Percentiles rank a stretch among this genome's conserved stretches.
Conservation (phyloP, 2,113 vertebrate species). For the Misgurnus mizolepis region DNA sequence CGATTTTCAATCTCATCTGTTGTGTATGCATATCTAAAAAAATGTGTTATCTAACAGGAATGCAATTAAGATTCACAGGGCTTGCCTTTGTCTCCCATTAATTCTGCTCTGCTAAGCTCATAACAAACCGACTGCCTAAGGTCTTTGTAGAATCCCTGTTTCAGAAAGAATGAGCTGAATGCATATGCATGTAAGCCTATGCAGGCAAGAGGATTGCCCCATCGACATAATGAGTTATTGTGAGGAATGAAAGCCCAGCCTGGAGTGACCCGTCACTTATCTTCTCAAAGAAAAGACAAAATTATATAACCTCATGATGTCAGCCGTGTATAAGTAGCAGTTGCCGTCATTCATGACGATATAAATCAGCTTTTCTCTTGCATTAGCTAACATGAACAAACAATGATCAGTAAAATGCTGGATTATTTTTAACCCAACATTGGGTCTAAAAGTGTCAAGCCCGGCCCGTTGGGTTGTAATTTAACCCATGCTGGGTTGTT, state of each 20-base stretch:
- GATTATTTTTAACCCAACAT: too few relatives aligned
- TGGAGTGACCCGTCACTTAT: constrained; percentile 20
- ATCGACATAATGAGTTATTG: constrained; percentile 10
- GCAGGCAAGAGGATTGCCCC: constrained; percentile 19
- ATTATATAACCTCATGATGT: constrained; percentile 29
- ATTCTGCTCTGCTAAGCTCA: constrained; percentile 30
- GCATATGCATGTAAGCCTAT: not conserved
- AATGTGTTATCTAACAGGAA: constrained; percentile 12
- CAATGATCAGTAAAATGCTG: too few relatives aligned
- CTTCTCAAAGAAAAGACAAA: constrained; percentile 9
- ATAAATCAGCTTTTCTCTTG: not conserved
- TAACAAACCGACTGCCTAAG: not conserved
- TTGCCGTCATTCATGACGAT: not conserved
- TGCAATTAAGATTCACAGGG: not conserved
- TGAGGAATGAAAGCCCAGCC: not conserved
- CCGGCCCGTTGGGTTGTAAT: too few relatives aligned
- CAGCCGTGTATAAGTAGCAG: constrained; percentile 13
- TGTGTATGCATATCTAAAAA: not conserved
- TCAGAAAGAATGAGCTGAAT: constrained; percentile 11
- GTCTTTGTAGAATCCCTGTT: constrained; percentile 13
- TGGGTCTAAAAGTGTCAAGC: too few relatives aligned
- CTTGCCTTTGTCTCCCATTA: constrained; percentile 18
- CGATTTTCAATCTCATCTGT: not conserved
- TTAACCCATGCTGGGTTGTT: too few relatives aligned
- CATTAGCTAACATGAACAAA: not conserved